Evolutionary conservation across 2,888 invertebrate species (phyloP), one percentile per base, ranked within the genome.

Genomic region (Conus canariensis): DNA sequence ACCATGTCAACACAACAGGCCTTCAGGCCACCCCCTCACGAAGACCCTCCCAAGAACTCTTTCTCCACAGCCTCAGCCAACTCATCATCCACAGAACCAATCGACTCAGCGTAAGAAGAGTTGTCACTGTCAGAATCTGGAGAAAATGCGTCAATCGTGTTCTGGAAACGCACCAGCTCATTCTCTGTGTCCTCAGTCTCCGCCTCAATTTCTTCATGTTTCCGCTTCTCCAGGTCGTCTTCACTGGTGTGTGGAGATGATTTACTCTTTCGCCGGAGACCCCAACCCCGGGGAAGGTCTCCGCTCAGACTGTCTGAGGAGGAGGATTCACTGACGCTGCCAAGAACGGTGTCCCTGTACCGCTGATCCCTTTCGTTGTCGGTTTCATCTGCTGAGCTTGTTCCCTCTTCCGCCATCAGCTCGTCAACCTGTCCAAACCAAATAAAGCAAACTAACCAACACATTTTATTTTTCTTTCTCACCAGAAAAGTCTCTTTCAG

Each of bases 351-450:
- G 14, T 90, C 88, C 22, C 95, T 91, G 9, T 95, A 83, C 56
- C 97, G 97, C 12, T 93, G 92, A 59, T 95, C 93, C 19, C 95
- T 91, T 56, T 93, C 93, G 22, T 93, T 93, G 14, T 94, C 94
- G 25, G 93, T 94, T 87, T 95, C 94, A 6, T 94, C 93, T 80
- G 92, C 93, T 14, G 92, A 92, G 64, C 91, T 92, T 58, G 92
- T 93, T 74, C 91, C 94, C 45, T 93, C 94, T 94, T 97, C 97
- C 95, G 97, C 97, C 94, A 97, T 97, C 8, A 95, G 92, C 92
- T 97, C 97, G 95, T 98, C 98, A 64, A 98, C 98, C 86, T 86
- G 82, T 45, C 16, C 3, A 30, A 6, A 80, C 80, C 30, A 45
- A 80, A 12, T 6, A 12, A 5, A 74, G 70, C 70, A 74, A 74